phyloP scores from a whole-genome alignment of 2,113 vertebrate species.

The Pluvialis apricaria region DNA sequence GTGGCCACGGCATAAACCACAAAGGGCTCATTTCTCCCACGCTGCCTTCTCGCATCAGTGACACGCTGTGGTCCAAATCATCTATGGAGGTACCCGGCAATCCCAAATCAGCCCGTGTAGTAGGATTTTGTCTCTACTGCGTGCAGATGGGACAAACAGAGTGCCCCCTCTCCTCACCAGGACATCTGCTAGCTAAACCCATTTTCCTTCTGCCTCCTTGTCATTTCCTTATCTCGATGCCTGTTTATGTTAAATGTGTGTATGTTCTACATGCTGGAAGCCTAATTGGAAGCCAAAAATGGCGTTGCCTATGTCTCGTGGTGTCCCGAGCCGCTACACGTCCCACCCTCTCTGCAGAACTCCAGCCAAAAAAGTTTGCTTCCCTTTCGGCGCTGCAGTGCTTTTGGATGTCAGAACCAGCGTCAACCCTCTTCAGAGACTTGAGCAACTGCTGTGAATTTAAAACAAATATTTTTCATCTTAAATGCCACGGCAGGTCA shows the following conservation, averaged over 20 bases:
- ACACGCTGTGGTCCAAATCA: not conserved
- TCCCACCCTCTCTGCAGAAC: conserved; percentile 7
- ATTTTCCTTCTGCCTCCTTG: conserved; percentile 5
- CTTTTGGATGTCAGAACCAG: conserved; percentile 49
- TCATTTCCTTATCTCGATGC: not conserved
- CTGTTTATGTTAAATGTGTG: not conserved
- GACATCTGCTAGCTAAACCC: not conserved
- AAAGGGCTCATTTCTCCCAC: not conserved
- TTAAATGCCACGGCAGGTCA: conserved; percentile 37
- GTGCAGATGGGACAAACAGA: not conserved
- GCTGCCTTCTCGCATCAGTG: not conserved
- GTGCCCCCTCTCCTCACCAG: not conserved
- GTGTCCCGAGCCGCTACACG: not conserved
- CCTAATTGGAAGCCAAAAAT: not conserved
- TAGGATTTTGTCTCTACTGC: not conserved
- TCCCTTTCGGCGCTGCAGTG: not conserved
- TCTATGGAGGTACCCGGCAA: not conserved
- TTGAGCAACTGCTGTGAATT: conserved; percentile 64
- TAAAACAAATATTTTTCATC: conserved; percentile 64
- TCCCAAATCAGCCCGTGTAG: not conserved
- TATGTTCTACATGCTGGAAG: not conserved
- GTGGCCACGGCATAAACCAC: not conserved
- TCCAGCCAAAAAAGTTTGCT: conserved; percentile 31
- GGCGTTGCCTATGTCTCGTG: not conserved
- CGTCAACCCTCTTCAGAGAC: conserved; percentile 39